Conservation (phyloP, 2,888 invertebrate species). For the Strigamia crassipes region DNA sequence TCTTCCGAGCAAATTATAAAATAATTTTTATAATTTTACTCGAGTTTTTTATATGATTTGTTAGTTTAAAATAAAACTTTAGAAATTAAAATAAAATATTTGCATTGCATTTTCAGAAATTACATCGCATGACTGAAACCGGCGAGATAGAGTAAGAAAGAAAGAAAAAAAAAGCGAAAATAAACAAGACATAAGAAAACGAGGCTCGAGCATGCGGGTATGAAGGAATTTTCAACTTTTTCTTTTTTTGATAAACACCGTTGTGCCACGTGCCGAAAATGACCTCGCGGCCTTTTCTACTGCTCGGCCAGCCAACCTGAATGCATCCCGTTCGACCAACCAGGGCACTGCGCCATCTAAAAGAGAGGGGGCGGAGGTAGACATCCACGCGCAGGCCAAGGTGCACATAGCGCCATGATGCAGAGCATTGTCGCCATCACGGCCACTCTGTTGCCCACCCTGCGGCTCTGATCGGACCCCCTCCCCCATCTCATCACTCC, state of each 20-base stretch:
- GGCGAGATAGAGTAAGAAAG: background rate
- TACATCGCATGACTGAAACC: background rate
- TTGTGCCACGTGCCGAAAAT: slow-evolving; percentile 4
- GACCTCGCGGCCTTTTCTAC: slow-evolving; percentile 22
- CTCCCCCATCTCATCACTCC: background rate
- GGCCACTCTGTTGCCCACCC: background rate
- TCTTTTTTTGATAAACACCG: background rate
- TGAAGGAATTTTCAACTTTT: slow-evolving; percentile 13
- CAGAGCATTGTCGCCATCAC: slow-evolving; percentile 18
- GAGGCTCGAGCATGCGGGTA: background rate
- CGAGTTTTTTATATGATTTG: too few species aligned
- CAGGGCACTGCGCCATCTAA: background rate
- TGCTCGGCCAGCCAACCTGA: slow-evolving; percentile 12
- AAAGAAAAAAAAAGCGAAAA: background rate
- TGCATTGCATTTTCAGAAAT: background rate
- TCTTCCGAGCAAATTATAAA: too few species aligned
- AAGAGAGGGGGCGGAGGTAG: background rate
- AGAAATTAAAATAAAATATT: too few species aligned
- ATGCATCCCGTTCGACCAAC: background rate
- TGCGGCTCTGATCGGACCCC: background rate
- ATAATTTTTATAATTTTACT: background rate
- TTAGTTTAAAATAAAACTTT: too few species aligned
- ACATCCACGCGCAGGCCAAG: background rate
- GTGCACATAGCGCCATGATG: background rate
- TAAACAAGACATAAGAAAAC: background rate